A percentile compares a stretch with the other conserved stretches of the same genome.
Conservation (phyloP, 2,113 vertebrate species). For the Planiliza haematocheilus region DNA sequence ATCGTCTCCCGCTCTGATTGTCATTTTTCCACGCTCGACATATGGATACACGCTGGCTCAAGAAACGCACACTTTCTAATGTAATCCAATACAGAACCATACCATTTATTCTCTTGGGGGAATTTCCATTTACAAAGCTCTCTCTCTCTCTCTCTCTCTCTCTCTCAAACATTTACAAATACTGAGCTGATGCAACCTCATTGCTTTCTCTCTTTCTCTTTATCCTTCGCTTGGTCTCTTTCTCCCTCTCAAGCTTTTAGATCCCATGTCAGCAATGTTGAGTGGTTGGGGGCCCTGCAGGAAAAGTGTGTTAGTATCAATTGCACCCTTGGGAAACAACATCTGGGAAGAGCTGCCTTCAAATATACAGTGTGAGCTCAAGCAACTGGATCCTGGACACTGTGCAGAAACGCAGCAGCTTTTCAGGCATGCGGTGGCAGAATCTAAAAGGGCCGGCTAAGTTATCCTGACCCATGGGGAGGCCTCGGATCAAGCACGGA, state of each 20-base stretch:
- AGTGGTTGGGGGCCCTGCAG: constrained; percentile 23
- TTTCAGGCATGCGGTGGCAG: constrained; percentile 21
- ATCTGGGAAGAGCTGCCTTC: constrained; percentile 38
- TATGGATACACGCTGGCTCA: constrained; percentile 7
- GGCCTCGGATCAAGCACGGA: constrained; percentile 25
- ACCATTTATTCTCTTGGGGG: constrained; percentile 51
- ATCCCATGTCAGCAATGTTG: constrained; percentile 37
- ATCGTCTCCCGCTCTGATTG: neutral
- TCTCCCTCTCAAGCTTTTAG: constrained; percentile 47
- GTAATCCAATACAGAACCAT: constrained; percentile 56
- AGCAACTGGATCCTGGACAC: constrained; percentile 24
- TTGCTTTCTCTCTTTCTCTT: constrained; percentile 4
- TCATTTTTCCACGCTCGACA: neutral
- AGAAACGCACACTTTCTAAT: constrained; percentile 25
- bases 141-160: constrained; percentile 41
- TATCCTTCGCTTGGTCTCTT: constrained; percentile 5
- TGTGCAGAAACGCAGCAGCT: constrained; percentile 15
- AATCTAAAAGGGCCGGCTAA: constrained; percentile 4
- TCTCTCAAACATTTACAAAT: constrained; percentile 64
- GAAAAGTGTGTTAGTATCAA: constrained; percentile 54
- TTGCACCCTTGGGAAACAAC: constrained; percentile 25
- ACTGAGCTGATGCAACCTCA: constrained; percentile 43
- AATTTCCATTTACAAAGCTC: constrained; percentile 54
- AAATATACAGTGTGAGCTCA: constrained; percentile 24
- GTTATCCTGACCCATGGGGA: constrained; percentile 16